These are phyloP conservation scores for Pachymerium ferrugineum DNA, from an alignment of 2,888 invertebrate species.

Conservation along the genomic window DNA sequence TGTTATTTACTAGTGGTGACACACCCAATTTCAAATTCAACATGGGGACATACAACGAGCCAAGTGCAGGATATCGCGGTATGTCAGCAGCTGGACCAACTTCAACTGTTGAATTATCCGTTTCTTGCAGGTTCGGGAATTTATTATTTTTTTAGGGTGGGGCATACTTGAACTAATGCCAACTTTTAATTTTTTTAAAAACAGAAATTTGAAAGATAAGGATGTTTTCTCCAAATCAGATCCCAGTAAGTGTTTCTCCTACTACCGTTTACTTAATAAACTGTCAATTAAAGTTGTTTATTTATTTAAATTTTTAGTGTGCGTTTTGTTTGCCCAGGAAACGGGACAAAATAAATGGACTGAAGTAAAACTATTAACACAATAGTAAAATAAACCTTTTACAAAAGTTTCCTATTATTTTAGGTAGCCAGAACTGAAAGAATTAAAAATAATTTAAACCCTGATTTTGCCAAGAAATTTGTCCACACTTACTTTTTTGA, in stretches of 20 bases:
- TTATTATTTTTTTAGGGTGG: background rate
- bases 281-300: background rate
- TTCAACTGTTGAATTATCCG: constrained; percentile 32
- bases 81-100: constrained; percentile 21
- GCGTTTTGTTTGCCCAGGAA: constrained; percentile 47
- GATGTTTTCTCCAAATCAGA: constrained; percentile 52
- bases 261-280: background rate
- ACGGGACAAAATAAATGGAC: constrained; percentile 45
- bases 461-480: constrained; percentile 55
- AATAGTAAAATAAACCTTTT: background rate
- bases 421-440: constrained; percentile 49
- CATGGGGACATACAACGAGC: too few relatives aligned
- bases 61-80: too few relatives aligned
- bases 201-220: constrained; percentile 45
- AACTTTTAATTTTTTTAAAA: constrained; percentile 40
- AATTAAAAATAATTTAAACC: constrained; percentile 51
- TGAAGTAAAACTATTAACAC: constrained; percentile 40
- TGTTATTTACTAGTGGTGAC: too few relatives aligned
- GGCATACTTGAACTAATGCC: constrained; percentile 1
- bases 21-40: too few relatives aligned
- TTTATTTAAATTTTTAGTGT: constrained; percentile 30
- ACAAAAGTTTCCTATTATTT: background rate
- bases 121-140: constrained; percentile 33
- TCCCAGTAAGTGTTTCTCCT: constrained; percentile 43
- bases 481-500: constrained; percentile 56